These are phyloP conservation scores for Gopherus evgoodei DNA, from an alignment of 2,113 vertebrate species.

Conservation along the genomic window DNA sequence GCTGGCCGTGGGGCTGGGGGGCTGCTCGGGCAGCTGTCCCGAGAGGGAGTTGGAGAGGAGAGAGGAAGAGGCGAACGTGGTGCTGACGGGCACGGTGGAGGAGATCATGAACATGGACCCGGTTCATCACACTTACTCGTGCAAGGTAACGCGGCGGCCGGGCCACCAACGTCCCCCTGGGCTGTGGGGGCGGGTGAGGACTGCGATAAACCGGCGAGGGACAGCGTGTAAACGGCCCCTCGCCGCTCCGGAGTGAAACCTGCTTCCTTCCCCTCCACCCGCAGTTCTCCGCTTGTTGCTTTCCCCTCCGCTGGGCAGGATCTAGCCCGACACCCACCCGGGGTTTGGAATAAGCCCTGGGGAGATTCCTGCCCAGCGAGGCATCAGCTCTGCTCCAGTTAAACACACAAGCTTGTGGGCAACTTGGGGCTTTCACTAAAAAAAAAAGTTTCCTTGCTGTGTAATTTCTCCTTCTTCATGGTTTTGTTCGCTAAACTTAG, in stretches of 20 bases:
- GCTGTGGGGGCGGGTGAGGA: background rate
- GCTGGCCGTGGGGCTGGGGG: conserved; percentile 74
- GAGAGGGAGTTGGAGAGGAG: conserved; percentile 91
- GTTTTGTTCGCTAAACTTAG: background rate
- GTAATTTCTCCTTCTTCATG: background rate
- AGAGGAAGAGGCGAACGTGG: conserved; percentile 95
- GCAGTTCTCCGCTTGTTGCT: background rate
- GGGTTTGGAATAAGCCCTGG: too few relatives aligned
- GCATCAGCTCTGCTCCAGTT: background rate
- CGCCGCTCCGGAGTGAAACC: background rate
- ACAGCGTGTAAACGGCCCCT: background rate
- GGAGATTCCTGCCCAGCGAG: background rate
- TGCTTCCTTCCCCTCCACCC: too few relatives aligned
- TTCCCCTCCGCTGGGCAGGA: background rate
- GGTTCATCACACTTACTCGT: conserved; percentile 96
- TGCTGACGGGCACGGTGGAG: conserved; percentile 96
- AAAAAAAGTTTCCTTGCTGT: background rate
- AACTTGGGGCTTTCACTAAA: background rate
- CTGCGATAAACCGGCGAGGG: background rate
- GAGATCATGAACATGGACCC: conserved; percentile 97
- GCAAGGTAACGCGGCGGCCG: conserved; percentile 86
- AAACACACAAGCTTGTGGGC: background rate
- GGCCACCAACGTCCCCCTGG: too few relatives aligned
- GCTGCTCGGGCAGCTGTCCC: conserved; percentile 83
- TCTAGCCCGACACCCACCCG: background rate